phyloP scores from a whole-genome alignment of 2,888 invertebrate species.

The Spisula subtruncata region DNA sequence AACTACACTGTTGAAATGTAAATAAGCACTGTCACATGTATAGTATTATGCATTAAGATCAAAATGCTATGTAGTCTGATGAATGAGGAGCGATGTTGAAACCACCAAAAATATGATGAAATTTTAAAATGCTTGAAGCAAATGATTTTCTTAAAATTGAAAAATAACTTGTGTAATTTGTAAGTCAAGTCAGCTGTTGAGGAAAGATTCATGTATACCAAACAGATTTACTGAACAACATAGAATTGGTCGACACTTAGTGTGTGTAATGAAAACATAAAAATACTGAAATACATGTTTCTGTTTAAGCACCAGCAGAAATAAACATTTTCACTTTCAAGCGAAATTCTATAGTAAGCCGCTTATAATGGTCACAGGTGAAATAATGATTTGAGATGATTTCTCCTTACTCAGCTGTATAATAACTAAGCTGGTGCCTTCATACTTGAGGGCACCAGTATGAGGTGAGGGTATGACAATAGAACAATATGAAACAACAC shows the following conservation, averaged over 20 bases:
- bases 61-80: no score
- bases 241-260: background rate
- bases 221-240: background rate
- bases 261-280: background rate
- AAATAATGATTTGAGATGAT: background rate
- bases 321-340: background rate
- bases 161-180: background rate
- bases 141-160: no score
- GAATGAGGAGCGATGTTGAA: background rate
- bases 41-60: no score
- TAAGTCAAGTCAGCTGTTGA: background rate
- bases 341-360: background rate
- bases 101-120: background rate
- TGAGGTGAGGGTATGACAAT: background rate
- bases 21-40: background rate
- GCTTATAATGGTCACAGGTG: background rate
- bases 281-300: slow-evolving; percentile 12
- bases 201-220: background rate
- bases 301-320: slow-evolving; percentile 14
- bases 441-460: no score
- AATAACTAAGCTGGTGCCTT: no score
- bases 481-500: background rate
- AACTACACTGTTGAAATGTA: background rate
- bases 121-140: background rate
- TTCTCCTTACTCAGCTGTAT: background rate